These are phyloP conservation scores for Caenorhabditis briggsae DNA, from an alignment of 1,140 invertebrate species.

Conservation along the genomic window DNA sequence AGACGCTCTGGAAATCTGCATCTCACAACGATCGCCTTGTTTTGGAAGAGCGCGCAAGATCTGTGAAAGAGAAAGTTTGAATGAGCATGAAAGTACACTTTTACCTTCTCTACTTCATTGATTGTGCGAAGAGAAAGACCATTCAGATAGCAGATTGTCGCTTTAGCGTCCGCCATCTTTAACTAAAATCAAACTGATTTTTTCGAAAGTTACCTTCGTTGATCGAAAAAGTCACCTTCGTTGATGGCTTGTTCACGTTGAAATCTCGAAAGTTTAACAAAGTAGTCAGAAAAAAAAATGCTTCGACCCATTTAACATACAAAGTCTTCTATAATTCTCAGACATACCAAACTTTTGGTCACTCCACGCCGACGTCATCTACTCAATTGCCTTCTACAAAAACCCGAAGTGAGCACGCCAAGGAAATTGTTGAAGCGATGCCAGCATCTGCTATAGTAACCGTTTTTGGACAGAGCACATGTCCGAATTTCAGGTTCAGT, in stretches of 20 bases:
- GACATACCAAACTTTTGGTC: not conserved
- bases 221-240: too few relatives aligned
- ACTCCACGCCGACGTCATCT: not conserved
- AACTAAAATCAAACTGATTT: constrained; percentile 9
- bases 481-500: constrained; percentile 6
- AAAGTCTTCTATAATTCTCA: not conserved
- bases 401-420: not conserved
- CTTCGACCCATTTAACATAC: too few relatives aligned
- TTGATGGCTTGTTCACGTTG: too few relatives aligned
- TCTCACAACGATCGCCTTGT: not conserved
- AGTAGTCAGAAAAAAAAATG: too few relatives aligned
- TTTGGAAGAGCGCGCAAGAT: constrained; percentile 2
- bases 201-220: too few relatives aligned
- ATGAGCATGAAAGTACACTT: not conserved
- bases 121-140: constrained; percentile 37
- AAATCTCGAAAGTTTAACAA: too few relatives aligned
- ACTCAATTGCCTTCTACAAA: not conserved
- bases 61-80: not conserved
- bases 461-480: not conserved
- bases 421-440: not conserved
- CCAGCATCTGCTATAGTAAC: not conserved
- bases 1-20: constrained; percentile 25
- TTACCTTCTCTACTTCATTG: constrained; percentile 17
- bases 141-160: constrained; percentile 32
- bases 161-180: constrained; percentile 34